Base-by-base conservation (phyloP, 2,888 invertebrate species). In the Hirtodrosophila confusa region DNA sequence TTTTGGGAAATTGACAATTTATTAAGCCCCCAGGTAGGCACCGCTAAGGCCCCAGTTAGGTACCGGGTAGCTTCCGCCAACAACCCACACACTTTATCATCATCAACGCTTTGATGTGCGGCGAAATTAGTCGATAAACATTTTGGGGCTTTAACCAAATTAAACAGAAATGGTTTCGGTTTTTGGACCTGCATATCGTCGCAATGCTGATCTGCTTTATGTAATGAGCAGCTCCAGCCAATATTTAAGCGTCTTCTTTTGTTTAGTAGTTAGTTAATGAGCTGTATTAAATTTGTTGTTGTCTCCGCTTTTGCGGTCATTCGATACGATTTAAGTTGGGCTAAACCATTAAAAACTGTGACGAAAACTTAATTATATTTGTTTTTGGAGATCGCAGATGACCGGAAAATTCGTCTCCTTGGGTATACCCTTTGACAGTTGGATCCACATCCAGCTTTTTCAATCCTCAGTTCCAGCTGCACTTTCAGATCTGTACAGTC, bases 281-380 rank as follows among this genome's bases (percentile, higher is more conserved):
- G 78, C 86, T 75, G 79, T 75, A 69, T 85, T 71, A 45, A 65
- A 41, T 63, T 66, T 68, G 50, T 82, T 63, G 50, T 53, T 70
- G 37, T 49, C 11, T 48, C 49, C 17, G 23, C 45, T 56, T 29
- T n/a, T n/a, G n/a, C n/a, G 56, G 31, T 29, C 43, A 51, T 23
- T 5, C 49, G 48, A 37, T 45, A 36, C 69, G 37, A 51, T 31
- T 55, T 69, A 10, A 17, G 4, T 4, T 31, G 3, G 24, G 3
- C 36, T 29, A 54, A 50, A 31, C 36, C 54, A 54, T 61, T 61
- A 45, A 45, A 53, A 54, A 58, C 39, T 45, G 48, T 64, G 58
- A 55, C 55, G 17, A 48, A 41, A 67, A 73, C 53, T 24, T 29
- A 9, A 48, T 29, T 10, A 5, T 17, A 24, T 3, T 43, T 35